Base-by-base conservation (phyloP, 1,140 invertebrate species). In the Papilio dardanus region DNA sequence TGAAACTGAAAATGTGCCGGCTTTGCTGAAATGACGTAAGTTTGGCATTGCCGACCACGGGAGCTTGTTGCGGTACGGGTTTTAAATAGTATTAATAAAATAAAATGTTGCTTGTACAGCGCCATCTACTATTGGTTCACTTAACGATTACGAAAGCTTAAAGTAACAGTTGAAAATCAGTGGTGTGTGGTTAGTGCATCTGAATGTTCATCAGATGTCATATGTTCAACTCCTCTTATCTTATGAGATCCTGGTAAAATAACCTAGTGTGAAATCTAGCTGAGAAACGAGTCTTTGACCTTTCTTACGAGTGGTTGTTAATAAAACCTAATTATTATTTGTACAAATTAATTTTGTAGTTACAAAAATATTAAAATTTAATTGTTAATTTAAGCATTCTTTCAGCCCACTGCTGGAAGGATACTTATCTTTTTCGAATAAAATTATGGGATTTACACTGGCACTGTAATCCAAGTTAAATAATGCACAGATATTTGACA, bases 181-280 rank as follows among this genome's bases (percentile, higher is more conserved):
- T n/a, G n/a, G n/a, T n/a, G n/a, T 46, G 4, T 1, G 42, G 5
- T n/a, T 19, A 46, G n/a, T 46, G 42, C n/a, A 46, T n/a, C 16
- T n/a, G 16, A 19, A 46, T 46, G 42, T 5, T 19, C 42, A 46
- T 1, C n/a, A 46, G 42, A 46, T 46, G 42, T 46, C 42, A 4
- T 7, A 19, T 46, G n/a, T 19, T 19, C n/a, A 46, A 46, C n/a
- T 46, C n/a, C n/a, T 46, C n/a, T 1, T n/a, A 19, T n/a, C n/a
- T 46, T 46, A 37, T 46, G 42, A 46, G 16, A 46, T 46, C 42
- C 42, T 46, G 42, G 42, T 46, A 46, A 4, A 19, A 46, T 46
- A 46, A 46, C 42, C 42, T 46, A 46, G 42, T 46, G 42, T 46
- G 42, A 46, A 46, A 46, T 46, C 42, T 46, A 46, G 42, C 42